Evolutionary conservation across 2,797 vertebrate species (phyloP).

Genomic region (Syngnathus rostellatus): DNA sequence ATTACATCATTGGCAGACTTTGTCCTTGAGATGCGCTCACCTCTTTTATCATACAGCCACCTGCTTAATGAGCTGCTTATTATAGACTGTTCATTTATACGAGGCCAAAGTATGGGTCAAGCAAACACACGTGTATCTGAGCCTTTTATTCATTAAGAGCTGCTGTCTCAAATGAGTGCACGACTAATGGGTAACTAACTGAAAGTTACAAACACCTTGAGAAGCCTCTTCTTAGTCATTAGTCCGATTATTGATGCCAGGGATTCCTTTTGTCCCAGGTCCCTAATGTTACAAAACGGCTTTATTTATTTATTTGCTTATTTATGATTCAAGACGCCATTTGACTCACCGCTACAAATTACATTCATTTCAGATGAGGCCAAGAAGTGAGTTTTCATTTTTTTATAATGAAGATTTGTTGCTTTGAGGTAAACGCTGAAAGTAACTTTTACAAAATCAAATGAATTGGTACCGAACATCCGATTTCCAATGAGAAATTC

Average conservation of each 20-base stretch:
- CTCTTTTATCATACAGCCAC: constrained; percentile 48
- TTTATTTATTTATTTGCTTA: neutral
- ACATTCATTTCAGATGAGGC: neutral
- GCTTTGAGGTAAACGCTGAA: neutral
- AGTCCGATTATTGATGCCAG: constrained; percentile 23
- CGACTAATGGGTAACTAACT: constrained; percentile 39
- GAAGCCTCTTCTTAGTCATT: constrained; percentile 23
- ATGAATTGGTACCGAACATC: neutral
- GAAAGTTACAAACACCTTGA: constrained; percentile 40
- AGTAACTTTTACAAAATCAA: neutral
- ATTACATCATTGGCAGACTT: constrained; percentile 44
- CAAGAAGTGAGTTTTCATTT: neutral
- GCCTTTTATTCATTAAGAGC: constrained; percentile 5
- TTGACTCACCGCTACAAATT: neutral
- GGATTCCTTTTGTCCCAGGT: constrained; percentile 40
- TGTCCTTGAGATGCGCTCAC: constrained; percentile 31
- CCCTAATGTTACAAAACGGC: constrained; percentile 15
- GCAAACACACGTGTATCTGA: constrained; percentile 24
- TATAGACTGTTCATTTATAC: constrained; percentile 64
- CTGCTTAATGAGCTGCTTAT: constrained; percentile 64
- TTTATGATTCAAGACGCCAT: neutral
- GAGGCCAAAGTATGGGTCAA: constrained; percentile 58
- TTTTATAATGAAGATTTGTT: neutral
- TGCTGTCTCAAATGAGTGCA: constrained; percentile 29
- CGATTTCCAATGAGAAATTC: neutral